Conservation (phyloP, 35 echinoderm and acorn worm species). For the Apostichopus parvimensis region DNA sequence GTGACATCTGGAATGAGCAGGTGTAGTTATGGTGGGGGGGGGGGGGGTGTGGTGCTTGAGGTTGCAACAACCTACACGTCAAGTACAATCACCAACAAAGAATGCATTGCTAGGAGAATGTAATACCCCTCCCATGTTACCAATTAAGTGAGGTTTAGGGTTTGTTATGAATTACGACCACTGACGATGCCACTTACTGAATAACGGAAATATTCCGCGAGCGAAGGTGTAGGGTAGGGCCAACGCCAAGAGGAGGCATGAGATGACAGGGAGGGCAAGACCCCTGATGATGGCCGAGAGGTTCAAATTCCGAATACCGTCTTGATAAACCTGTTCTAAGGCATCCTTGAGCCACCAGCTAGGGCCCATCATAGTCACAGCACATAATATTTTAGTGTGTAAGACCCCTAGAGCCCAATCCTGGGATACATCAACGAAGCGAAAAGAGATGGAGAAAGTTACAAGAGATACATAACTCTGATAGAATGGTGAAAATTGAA, state of each 20-base stretch:
- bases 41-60: no score
- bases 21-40: no score
- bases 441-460: not conserved
- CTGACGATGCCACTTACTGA: conserved; percentile 63
- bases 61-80: no score
- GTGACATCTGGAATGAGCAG: no score
- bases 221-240: conserved; percentile 81
- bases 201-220: conserved; percentile 77
- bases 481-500: no score
- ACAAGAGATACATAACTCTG: no score
- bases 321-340: conserved; percentile 96
- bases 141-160: no score
- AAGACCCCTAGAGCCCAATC: conserved; percentile 98
- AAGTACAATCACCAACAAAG: no score
- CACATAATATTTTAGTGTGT: conserved; percentile 97
- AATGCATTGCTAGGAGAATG: no score
- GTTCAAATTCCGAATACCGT: conserved; percentile 96
- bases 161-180: no score
- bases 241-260: conserved; percentile 74
- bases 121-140: no score
- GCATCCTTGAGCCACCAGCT: conserved; percentile 98
- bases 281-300: conserved; percentile 74
- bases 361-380: conserved; percentile 99
- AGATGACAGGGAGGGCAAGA: conserved; percentile 81
- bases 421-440: conserved; percentile 10